These are phyloP conservation scores for Amblyteles armatorius DNA, from an alignment of 2,888 invertebrate genomes.

Conservation along the genomic window DNA sequence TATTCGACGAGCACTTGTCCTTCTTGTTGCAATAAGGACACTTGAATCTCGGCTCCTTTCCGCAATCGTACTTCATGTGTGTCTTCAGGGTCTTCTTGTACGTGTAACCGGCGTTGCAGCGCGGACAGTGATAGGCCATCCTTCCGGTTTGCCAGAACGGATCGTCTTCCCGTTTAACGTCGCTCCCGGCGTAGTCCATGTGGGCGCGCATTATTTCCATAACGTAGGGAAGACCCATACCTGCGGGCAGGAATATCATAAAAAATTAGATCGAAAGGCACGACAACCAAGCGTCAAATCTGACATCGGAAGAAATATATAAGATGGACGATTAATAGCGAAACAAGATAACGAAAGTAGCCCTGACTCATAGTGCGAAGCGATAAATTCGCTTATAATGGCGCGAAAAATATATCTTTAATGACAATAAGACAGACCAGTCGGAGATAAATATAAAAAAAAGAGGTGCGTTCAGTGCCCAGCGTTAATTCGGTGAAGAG, in stretches of 20 bases:
- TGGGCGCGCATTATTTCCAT: slow-evolving; percentile 75
- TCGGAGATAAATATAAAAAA: slow-evolving; percentile 10
- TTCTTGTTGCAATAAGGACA: slow-evolving; percentile 84
- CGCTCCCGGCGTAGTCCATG: slow-evolving; percentile 69
- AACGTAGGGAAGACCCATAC: slow-evolving; percentile 72
- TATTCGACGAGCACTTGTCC: slow-evolving; percentile 87
- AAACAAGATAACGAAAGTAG: slow-evolving; percentile 5
- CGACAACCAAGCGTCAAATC: slow-evolving; percentile 1
- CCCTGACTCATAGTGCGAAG: not conserved
- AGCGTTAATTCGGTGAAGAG: slow-evolving; percentile 20
- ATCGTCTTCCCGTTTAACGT: slow-evolving; percentile 74
- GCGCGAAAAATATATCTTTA: not conserved
- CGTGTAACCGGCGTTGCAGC: slow-evolving; percentile 84
- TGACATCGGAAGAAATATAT: slow-evolving; percentile 40
- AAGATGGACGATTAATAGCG: not conserved
- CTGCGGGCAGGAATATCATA: slow-evolving; percentile 76
- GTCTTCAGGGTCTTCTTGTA: slow-evolving; percentile 84
- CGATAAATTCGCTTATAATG: not conserved
- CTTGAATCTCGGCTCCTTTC: slow-evolving; percentile 84
- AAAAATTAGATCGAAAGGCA: slow-evolving; percentile 47
- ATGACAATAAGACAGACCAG: not conserved
- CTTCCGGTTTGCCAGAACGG: slow-evolving; percentile 76
- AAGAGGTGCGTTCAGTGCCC: not conserved
- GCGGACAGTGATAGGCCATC: slow-evolving; percentile 82
- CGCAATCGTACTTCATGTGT: slow-evolving; percentile 85